These are phyloP conservation scores for Macroramphosus scolopax DNA, from an alignment of 2,797 vertebrate genomes.

Conservation along the genomic window DNA sequence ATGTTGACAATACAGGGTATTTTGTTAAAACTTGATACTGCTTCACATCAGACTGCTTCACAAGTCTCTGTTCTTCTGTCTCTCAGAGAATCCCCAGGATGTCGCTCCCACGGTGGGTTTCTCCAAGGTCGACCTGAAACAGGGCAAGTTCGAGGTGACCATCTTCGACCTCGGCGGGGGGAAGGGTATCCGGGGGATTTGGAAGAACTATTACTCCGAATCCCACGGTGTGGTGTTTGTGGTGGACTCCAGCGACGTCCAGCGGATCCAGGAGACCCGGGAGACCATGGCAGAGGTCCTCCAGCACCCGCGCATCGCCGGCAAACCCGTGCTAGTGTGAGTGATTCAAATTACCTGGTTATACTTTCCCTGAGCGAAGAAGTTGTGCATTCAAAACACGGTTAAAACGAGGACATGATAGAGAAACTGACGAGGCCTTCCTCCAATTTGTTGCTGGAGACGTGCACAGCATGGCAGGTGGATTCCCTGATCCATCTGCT, in stretches of 20 bases:
- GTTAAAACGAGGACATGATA: too few species aligned
- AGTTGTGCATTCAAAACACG: too few species aligned
- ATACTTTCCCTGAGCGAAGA: not conserved
- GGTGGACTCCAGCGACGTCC: conserved; percentile 84
- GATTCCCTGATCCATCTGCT: too few species aligned
- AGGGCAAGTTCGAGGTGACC: conserved; percentile 86
- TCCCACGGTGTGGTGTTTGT: conserved; percentile 87
- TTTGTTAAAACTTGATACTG: not conserved
- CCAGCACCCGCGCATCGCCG: conserved; percentile 82
- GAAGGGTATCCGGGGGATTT: conserved; percentile 76
- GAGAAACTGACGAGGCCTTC: not conserved
- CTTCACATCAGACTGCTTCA: too few species aligned
- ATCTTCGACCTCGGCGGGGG: conserved; percentile 85
- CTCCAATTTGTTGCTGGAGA: conserved; percentile 19
- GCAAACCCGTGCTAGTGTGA: conserved; percentile 90
- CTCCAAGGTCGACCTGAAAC: conserved; percentile 80
- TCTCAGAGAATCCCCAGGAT: conserved; percentile 75
- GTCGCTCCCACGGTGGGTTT: conserved; percentile 78
- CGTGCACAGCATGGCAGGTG: too few species aligned
- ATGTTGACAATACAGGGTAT: too few species aligned
- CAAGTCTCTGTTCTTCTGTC: not conserved
- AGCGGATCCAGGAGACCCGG: conserved; percentile 81
- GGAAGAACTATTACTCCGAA: conserved; percentile 85
- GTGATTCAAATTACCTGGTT: conserved; percentile 32
- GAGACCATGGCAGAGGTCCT: conserved; percentile 82